Evolutionary conservation across 2,113 vertebrate species (phyloP), one percentile per base, ranked within the genome.

Genomic region (Myxocyprinus asiaticus): DNA sequence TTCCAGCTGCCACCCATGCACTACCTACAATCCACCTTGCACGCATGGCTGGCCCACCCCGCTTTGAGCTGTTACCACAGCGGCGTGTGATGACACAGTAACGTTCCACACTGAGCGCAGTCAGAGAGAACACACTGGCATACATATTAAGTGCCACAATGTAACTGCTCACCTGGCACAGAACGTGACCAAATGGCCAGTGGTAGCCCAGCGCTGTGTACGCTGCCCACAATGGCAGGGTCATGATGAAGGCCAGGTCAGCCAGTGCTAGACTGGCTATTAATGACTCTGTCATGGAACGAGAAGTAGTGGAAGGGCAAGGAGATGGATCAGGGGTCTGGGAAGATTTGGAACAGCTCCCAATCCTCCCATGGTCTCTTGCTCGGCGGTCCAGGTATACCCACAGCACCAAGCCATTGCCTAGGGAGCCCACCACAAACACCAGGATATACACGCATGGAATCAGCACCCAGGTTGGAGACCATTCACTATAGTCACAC

Each of bases 61-160:
- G 53, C 42, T 22, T 33, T 12, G 56, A 83, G n/a, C 72, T 78
- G 17, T 73, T 85, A 15, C 91, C 89, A 79, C 72, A 87, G 81
- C 4, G 91, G 14, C 83, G 86, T 86, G 86, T 67, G 77, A 99
- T 94, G 82, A 96, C 95, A 90, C 95, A 91, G 91, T 98, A 98
- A 51, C 97, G 94, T 89, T 98, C 97, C 10, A 98, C 92, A 77
- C 97, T 98, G 79, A 99, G 97, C 77, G 94, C 93, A 0, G 96
- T 98, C 63, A 99, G 94, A 78, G 95, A 98, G 91, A 98, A 99
- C 81, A 98, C 95, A 0, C 97, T 98, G 91, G 97, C 96, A 0
- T 98, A 98, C 97, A 98, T 99, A 90, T 98, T 98, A 79, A 99
- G 93, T 0, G 96, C 95, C 22, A 33, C 22, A 58, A 97, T 87